A percentile compares a stretch with the other conserved stretches of the same genome.
phyloP scores from a whole-genome alignment of 2,113 vertebrate species.

The Megaceryle torquata region DNA sequence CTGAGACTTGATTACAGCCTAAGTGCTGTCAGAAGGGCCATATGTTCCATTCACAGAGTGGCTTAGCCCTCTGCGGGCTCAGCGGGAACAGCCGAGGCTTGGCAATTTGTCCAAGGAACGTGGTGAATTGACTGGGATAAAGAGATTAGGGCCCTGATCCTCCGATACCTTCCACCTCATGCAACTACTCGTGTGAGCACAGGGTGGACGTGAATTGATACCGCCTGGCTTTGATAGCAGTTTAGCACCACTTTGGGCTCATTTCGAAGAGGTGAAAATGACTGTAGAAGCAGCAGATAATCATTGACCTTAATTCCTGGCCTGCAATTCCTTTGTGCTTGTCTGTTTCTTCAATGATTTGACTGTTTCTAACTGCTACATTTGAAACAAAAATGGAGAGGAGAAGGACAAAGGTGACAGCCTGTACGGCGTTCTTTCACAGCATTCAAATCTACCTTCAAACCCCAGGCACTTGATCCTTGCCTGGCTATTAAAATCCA shows the following conservation, averaged over 20 bases:
- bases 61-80: neutral
- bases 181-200: neutral
- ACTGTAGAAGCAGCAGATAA: constrained; percentile 2
- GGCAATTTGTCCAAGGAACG: constrained; percentile 21
- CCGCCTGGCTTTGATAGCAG: neutral
- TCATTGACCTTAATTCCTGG: neutral
- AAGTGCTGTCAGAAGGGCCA: constrained; percentile 43
- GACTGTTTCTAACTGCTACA: neutral
- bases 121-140: constrained; percentile 46
- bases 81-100: neutral
- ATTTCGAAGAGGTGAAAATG: constrained; percentile 3
- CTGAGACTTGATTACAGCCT: constrained; percentile 37
- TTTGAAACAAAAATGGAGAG: neutral
- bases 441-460: neutral
- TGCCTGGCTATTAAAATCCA: neutral
- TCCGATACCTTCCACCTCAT: neutral
- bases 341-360: neutral
- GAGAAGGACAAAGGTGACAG: neutral
- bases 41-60: constrained; percentile 18
- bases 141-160: constrained; percentile 45
- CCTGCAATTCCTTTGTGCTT: neutral
- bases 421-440: neutral
- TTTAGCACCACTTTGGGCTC: neutral
- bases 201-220: neutral
- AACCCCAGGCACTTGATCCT: neutral